Evolutionary conservation across 1,140 invertebrate genomes (phyloP).

Genomic region (Spodoptera frugiperda): DNA sequence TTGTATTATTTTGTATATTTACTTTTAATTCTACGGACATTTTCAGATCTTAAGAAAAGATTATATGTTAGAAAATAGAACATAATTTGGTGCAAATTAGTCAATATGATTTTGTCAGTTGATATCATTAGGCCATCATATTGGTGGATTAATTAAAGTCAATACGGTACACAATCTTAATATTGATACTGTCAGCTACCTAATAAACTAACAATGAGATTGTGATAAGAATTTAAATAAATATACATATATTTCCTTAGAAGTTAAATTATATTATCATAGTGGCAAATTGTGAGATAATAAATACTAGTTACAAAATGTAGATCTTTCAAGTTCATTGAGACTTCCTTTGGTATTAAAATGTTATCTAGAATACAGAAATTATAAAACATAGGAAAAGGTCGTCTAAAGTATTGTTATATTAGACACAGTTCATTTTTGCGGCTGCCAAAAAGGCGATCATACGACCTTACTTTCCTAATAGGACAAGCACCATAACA

Average conservation of each 20-base stretch:
- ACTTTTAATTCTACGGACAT: too few species aligned
- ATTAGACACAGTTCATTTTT: too few species aligned
- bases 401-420: background rate
- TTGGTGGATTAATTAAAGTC: too few species aligned
- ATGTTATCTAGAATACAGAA: background rate
- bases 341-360: conserved; percentile 3
- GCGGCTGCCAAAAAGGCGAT: background rate
- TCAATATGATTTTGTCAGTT: too few species aligned
- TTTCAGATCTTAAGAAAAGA: too few species aligned
- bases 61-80: too few species aligned
- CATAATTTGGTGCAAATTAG: too few species aligned
- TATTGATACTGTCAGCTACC: too few species aligned
- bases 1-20: too few species aligned
- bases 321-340: background rate
- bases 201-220: background rate
- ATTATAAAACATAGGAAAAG: background rate
- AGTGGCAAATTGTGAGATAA: background rate
- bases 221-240: background rate
- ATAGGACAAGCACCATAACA: conserved; percentile 32
- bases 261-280: background rate
- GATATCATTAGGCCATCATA: too few species aligned
- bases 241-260: background rate
- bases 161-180: too few species aligned
- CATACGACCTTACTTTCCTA: conserved; percentile 1
- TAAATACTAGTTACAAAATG: background rate